Conservation (phyloP, 1,140 invertebrate species). For the Littorina saxatilis region DNA sequence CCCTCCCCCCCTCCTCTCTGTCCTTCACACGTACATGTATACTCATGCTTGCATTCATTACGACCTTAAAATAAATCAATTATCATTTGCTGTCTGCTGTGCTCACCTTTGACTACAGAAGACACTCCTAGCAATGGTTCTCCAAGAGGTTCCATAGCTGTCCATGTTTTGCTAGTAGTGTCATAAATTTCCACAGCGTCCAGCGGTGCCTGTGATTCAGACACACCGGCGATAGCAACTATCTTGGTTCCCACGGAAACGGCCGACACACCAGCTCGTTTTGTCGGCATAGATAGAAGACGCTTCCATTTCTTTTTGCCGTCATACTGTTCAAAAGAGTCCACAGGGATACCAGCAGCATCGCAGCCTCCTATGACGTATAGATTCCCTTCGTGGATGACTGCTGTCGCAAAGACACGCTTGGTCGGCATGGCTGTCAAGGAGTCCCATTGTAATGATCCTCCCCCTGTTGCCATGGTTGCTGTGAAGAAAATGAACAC, state of each 20-base stretch:
- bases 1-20: too few species aligned
- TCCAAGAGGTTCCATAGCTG: conserved; percentile 53
- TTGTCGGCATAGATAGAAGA: conserved; percentile 67
- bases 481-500: neutral
- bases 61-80: neutral
- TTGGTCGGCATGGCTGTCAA: conserved; percentile 65
- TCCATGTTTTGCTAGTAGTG: conserved; percentile 67
- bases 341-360: conserved; percentile 66
- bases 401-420: conserved; percentile 68
- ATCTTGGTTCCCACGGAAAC: conserved; percentile 68
- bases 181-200: conserved; percentile 71
- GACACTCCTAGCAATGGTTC: conserved; percentile 67
- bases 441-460: conserved; percentile 42
- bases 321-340: conserved; percentile 68
- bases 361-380: conserved; percentile 74
- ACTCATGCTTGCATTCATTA: too few species aligned
- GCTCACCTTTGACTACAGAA: conserved; percentile 65
- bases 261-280: conserved; percentile 68
- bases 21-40: too few species aligned
- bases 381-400: conserved; percentile 58
- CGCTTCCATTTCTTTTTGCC: conserved; percentile 66
- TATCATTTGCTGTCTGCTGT: neutral
- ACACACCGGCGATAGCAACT: conserved; percentile 69
- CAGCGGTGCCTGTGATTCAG: conserved; percentile 66
- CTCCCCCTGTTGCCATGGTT: conserved; percentile 16